Evolutionary conservation across 2,888 invertebrate species (phyloP).

Genomic region (Heliconius ethilla): DNA sequence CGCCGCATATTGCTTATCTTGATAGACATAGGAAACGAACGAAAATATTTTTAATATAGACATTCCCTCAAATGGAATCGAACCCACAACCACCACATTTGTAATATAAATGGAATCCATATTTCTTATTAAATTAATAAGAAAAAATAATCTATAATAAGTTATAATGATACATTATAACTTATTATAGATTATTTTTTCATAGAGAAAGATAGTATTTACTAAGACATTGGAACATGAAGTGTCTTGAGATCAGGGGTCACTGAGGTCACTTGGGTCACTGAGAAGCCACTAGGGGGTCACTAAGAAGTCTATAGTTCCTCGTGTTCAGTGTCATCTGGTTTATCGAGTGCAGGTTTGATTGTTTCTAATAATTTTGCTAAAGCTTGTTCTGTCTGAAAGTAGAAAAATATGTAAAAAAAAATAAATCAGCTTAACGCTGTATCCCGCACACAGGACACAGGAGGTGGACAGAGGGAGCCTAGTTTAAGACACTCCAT

Average conservation of each 20-base stretch:
- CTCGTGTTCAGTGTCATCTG: conserved; percentile 52
- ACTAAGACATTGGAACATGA: conserved; percentile 1
- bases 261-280: conserved; percentile 21
- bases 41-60: background rate
- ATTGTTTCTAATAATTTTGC: conserved; percentile 86
- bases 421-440: too few relatives aligned
- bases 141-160: background rate
- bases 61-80: background rate
- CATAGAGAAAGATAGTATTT: background rate
- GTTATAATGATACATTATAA: too few relatives aligned
- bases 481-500: too few relatives aligned
- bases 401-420: conserved; percentile 14
- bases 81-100: background rate
- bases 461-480: too few relatives aligned
- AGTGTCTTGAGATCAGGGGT: background rate
- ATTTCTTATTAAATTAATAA: background rate
- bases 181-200: too few relatives aligned
- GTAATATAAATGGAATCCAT: background rate
- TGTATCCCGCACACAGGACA: too few relatives aligned
- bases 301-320: conserved; percentile 60
- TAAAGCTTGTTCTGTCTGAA: conserved; percentile 89
- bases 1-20: background rate
- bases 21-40: background rate
- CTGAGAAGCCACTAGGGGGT: background rate
- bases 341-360: conserved; percentile 70